These are phyloP conservation scores for Acanthisitta chloris DNA, from an alignment of 2,113 vertebrate species.

Conservation along the genomic window DNA sequence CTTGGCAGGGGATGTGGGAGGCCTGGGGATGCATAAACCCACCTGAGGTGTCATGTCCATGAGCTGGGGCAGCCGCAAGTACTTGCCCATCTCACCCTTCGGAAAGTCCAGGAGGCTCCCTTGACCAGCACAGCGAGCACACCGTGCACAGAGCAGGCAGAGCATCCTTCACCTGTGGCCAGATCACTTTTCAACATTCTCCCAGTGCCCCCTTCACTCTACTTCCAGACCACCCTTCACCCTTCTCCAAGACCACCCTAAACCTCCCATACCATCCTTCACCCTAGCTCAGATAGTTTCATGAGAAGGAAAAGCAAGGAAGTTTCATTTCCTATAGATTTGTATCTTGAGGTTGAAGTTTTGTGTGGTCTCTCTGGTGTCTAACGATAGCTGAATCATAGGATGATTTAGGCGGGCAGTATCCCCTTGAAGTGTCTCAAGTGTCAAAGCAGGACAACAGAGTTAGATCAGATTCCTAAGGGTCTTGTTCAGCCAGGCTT, in stretches of 20 bases:
- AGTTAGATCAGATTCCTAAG: neutral
- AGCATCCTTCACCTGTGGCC: too few relatives aligned
- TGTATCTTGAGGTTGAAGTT: neutral
- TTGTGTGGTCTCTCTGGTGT: neutral
- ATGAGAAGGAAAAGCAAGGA: neutral
- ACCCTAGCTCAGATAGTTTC: neutral
- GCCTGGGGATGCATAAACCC: neutral
- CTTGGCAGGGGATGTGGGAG: fast-evolving
- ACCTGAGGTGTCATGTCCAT: slow-evolving; percentile 97
- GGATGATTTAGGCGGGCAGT: neutral
- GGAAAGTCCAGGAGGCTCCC: slow-evolving; percentile 95
- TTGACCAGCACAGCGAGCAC: too few relatives aligned
- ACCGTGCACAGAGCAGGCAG: too few relatives aligned
- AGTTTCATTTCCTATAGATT: slow-evolving; percentile 27
- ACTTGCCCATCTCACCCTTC: slow-evolving; percentile 93
- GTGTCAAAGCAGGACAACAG: neutral
- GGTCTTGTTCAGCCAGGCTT: neutral
- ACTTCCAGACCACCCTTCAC: too few relatives aligned
- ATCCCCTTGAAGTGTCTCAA: neutral
- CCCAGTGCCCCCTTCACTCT: too few relatives aligned
- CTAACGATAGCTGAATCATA: neutral
- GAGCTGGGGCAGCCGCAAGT: slow-evolving; percentile 92
- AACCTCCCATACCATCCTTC: too few relatives aligned
- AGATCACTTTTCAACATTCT: too few relatives aligned
- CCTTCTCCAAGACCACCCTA: too few relatives aligned